Base-by-base conservation (phyloP, 2,797 vertebrate genomes). In the Muscicapa striata region DNA sequence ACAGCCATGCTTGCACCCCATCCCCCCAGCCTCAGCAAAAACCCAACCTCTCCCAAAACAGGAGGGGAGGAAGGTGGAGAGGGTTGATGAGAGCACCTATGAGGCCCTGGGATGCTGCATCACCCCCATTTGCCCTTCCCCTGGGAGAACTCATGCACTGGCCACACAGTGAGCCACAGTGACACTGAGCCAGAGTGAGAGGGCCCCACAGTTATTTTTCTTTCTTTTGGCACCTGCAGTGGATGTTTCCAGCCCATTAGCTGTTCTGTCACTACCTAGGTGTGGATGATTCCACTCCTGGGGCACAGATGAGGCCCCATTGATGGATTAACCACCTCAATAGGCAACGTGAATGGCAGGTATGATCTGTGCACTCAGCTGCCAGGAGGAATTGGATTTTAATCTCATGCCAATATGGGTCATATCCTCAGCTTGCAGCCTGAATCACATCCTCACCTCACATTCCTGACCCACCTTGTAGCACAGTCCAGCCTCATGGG, bases 281-380 rank as follows among this genome's bases (percentile, higher is more conserved):
- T 87, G 84, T 87, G 91, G 66, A 79, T 80, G 70, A 84, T 87
- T 93, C 82, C 43, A 84, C 18, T 95, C 52, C 78, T 48, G 30
- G 26, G 45, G 73, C 85, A 80, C 17, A 1, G 66, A 86, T 79
- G 84, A 82, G 49, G 88, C 72, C 63, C 36, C 52, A 74, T 12
- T 92, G 72, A 75, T 80, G 73, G 59, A 94, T 95, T 93, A 94
- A 84, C 77, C 82, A 91, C 91, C 68, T 95, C 87, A 89, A 8
- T 17, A 43, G 78, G 58, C 92, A 95, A 40, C 30, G 3, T 84
- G 81, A 96, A 95, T 36, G 11, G 73, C 79, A 80, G 66, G 63
- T 54, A 85, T 0, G 9, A 83, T 80, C 68, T 85, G 46, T 91
- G 40, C 4, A 1, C 48, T 89, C 58, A 83, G 43, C 79, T 87